These are phyloP conservation scores for Turnix velox DNA, from an alignment of 2,113 vertebrate genomes.

Conservation along the genomic window DNA sequence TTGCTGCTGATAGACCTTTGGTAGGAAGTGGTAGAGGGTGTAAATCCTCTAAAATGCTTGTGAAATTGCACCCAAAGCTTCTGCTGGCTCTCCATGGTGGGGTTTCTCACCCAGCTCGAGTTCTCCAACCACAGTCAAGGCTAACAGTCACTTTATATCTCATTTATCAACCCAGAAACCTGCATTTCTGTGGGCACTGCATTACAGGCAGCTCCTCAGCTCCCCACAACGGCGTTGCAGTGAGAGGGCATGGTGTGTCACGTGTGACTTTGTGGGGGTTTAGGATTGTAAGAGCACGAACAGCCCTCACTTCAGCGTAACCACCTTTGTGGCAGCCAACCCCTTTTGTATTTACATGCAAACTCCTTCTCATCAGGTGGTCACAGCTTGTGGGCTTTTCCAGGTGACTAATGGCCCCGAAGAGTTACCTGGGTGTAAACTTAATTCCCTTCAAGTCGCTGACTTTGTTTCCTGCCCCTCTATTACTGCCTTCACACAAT, in stretches of 20 bases:
- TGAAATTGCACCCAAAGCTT: neutral
- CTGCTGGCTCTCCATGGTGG: neutral
- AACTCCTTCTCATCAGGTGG: neutral
- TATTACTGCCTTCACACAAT: neutral
- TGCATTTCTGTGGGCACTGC: neutral
- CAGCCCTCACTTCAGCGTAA: neutral
- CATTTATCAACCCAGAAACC: neutral
- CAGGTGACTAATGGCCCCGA: neutral
- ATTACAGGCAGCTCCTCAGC: neutral
- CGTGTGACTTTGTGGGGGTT: accelerated
- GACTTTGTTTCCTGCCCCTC: neutral
- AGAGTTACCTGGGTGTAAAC: neutral
- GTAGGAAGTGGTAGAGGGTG: neutral
- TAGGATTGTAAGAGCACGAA: neutral
- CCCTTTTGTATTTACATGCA: neutral
- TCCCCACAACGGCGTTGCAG: accelerated
- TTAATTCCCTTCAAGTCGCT: accelerated
- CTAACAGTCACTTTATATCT: neutral
- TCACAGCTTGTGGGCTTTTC: neutral
- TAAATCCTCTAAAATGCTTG: neutral
- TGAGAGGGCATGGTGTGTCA: neutral
- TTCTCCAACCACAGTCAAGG: neutral
- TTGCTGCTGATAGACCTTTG: neutral
- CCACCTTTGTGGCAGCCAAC: neutral
- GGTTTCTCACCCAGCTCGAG: neutral